Evolutionary conservation across 2,797 vertebrate genomes (phyloP).

Genomic region (Coluber constrictor): DNA sequence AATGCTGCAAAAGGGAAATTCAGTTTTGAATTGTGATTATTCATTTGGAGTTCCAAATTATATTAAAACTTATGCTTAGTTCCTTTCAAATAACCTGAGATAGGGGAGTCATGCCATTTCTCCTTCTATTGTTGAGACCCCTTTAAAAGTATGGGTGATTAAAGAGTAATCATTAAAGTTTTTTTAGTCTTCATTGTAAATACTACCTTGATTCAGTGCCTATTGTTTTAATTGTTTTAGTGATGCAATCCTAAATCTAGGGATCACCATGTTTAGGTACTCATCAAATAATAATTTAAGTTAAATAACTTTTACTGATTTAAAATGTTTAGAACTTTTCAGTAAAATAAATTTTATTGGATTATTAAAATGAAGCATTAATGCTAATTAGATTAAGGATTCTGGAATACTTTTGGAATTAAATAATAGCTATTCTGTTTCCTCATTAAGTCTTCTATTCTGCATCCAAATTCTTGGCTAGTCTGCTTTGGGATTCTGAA

Average conservation of each 20-base stretch:
- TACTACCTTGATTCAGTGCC: too few species aligned
- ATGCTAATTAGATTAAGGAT: not conserved
- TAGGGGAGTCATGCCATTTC: not conserved
- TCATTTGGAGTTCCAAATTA: not conserved
- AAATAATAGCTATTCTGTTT: not conserved
- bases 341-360: not conserved
- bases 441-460: not conserved
- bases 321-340: not conserved
- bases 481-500: not conserved
- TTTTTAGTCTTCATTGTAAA: not conserved
- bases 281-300: not conserved
- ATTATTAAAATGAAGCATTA: not conserved
- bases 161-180: not conserved
- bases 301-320: not conserved
- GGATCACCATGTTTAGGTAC: not conserved
- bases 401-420: not conserved
- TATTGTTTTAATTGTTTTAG: not conserved
- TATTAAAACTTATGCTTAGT: not conserved
- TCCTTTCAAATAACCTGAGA: not conserved
- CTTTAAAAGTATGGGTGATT: not conserved
- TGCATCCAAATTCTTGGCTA: not conserved
- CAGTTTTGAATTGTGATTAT: not conserved
- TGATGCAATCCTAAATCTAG: not conserved
- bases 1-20: not conserved
- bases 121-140: not conserved